Evolutionary conservation across 2,888 invertebrate species (phyloP).

Genomic region (Adela reaumurella): DNA sequence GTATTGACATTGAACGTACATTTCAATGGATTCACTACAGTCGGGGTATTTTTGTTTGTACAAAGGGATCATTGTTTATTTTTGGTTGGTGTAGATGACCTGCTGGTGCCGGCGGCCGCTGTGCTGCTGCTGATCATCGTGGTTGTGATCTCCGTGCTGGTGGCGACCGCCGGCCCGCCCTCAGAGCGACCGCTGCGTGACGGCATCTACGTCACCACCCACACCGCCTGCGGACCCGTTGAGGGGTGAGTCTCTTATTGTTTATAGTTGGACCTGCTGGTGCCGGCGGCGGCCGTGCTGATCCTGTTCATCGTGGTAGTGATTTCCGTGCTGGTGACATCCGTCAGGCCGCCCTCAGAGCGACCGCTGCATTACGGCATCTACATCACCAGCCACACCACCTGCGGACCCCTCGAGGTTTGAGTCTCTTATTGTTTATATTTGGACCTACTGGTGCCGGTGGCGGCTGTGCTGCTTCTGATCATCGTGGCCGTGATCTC

Average conservation of each 20-base stretch:
- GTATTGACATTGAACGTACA: too few relatives aligned
- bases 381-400: constrained; percentile 67
- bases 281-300: constrained; percentile 56
- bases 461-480: constrained; percentile 58
- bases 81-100: constrained; percentile 39
- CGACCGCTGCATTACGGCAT: constrained; percentile 69
- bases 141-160: constrained; percentile 59
- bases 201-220: constrained; percentile 68
- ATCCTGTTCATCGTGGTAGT: constrained; percentile 62
- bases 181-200: constrained; percentile 63
- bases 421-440: too few relatives aligned
- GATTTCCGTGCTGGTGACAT: constrained; percentile 57
- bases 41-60: too few relatives aligned
- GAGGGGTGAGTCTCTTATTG: constrained; percentile 78
- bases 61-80: too few relatives aligned
- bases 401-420: constrained; percentile 80
- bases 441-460: constrained; percentile 43
- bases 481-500: constrained; percentile 63
- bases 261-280: constrained; percentile 56
- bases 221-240: constrained; percentile 74
- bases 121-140: constrained; percentile 63
- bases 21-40: too few relatives aligned
- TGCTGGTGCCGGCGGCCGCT: constrained; percentile 51
- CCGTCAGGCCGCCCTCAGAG: constrained; percentile 44
- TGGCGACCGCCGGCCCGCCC: constrained; percentile 46